Evolutionary conservation across 2,113 vertebrate genomes (phyloP).

Genomic region (Calidris pygmaea): DNA sequence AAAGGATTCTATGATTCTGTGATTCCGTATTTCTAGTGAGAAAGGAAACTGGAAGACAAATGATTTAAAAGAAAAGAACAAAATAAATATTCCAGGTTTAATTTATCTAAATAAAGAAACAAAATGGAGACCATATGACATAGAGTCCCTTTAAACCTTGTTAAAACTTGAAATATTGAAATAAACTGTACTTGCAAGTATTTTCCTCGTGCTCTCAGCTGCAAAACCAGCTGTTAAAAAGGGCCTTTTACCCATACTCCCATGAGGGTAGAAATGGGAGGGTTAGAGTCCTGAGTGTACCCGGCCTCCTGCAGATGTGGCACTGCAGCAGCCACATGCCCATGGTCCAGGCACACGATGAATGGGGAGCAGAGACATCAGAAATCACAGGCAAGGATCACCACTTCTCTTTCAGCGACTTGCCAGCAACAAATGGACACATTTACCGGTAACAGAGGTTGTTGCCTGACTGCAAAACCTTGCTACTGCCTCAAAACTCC

Average conservation of each 20-base stretch:
- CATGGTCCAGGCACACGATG: rapidly evolving
- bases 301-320: background rate
- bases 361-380: background rate
- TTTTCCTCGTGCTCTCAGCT: background rate
- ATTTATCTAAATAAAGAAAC: background rate
- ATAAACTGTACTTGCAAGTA: background rate
- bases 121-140: background rate
- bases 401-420: background rate
- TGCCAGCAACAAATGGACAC: background rate
- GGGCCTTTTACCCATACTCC: background rate
- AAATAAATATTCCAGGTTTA: background rate
- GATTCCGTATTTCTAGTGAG: background rate
- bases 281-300: background rate
- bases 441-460: background rate
- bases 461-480: background rate
- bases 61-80: background rate
- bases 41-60: background rate
- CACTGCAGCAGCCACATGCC: rapidly evolving
- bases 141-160: background rate
- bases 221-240: background rate
- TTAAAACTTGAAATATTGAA: background rate
- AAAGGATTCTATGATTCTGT: too few species aligned
- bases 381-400: background rate
- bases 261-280: background rate
- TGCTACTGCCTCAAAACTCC: background rate